Conservation (phyloP, 2,888 invertebrate species). For the Auanema freiburgensis region DNA sequence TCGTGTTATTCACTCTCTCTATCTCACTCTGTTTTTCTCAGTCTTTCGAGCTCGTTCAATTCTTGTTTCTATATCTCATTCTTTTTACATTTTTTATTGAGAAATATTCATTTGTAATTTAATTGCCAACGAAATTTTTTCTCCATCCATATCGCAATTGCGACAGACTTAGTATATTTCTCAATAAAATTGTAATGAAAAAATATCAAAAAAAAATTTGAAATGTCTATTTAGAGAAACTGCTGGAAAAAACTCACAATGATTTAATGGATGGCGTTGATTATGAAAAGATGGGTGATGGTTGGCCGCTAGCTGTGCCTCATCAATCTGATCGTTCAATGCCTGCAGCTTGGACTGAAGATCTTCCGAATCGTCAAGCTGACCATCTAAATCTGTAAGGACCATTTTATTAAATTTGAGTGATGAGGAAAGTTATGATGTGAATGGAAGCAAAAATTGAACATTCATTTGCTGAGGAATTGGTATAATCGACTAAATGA, state of each 20-base stretch:
- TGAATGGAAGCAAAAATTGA: constrained; percentile 1
- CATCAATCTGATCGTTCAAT: constrained; percentile 52
- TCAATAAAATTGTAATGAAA: constrained; percentile 1
- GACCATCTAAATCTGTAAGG: constrained; percentile 41
- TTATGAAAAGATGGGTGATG: constrained; percentile 6
- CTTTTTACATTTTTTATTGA: neutral
- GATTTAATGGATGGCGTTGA: constrained; percentile 53
- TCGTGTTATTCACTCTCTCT: neutral
- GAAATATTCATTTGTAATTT: neutral
- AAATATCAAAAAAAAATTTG: neutral
- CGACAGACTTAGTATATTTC: neutral
- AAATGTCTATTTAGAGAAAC: neutral
- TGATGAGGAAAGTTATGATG: constrained; percentile 1
- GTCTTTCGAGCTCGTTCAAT: neutral
- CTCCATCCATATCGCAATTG: neutral
- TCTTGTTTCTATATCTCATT: neutral
- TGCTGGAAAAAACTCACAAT: constrained; percentile 47
- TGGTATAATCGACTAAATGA: neutral
- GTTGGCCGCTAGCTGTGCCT: too few relatives aligned
- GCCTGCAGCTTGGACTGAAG: constrained; percentile 52
- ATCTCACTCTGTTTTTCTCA: neutral
- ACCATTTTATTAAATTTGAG: constrained; percentile 6
- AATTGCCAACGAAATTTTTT: neutral
- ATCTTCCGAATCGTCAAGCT: constrained; percentile 41
- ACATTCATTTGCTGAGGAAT: too few relatives aligned